A percentile compares a stretch with the other conserved stretches of the same genome.
Evolutionary conservation across 2,888 invertebrate genomes (phyloP).

Genomic region (Eugnorisma glareosa): DNA sequence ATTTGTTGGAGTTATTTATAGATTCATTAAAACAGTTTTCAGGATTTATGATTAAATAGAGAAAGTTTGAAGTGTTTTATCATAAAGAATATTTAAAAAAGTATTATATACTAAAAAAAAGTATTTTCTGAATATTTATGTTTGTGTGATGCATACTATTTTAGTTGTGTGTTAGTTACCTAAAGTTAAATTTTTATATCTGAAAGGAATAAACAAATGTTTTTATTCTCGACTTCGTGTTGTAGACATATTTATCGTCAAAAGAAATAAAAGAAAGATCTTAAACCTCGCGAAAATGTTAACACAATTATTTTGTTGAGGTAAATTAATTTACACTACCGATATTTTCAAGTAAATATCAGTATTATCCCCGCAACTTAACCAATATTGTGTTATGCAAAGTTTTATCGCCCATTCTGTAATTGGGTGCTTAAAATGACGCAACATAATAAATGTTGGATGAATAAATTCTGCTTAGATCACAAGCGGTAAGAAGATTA

Average conservation of each 20-base stretch:
- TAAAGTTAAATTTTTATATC: background rate
- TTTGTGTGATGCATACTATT: background rate
- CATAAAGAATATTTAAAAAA: too few species aligned
- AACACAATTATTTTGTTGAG: background rate
- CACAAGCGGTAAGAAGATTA: conserved; percentile 20
- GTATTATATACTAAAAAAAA: too few species aligned
- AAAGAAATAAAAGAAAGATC: background rate
- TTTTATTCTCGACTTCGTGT: background rate
- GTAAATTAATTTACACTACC: background rate
- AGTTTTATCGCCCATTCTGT: conserved; percentile 16
- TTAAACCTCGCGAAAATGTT: background rate
- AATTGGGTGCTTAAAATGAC: conserved; percentile 4
- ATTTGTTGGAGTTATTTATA: background rate
- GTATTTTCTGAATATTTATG: background rate
- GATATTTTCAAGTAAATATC: background rate
- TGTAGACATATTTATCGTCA: too few species aligned
- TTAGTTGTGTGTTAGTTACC: background rate
- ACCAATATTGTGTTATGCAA: background rate
- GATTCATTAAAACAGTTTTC: too few species aligned
- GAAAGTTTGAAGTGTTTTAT: background rate
- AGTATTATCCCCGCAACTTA: background rate
- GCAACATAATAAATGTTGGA: conserved; percentile 6
- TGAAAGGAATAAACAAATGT: background rate
- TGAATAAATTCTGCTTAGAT: conserved; percentile 2
- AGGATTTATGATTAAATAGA: background rate